phyloP scores from a whole-genome alignment of 2,113 vertebrate genomes.

The Cromileptes altivelis region DNA sequence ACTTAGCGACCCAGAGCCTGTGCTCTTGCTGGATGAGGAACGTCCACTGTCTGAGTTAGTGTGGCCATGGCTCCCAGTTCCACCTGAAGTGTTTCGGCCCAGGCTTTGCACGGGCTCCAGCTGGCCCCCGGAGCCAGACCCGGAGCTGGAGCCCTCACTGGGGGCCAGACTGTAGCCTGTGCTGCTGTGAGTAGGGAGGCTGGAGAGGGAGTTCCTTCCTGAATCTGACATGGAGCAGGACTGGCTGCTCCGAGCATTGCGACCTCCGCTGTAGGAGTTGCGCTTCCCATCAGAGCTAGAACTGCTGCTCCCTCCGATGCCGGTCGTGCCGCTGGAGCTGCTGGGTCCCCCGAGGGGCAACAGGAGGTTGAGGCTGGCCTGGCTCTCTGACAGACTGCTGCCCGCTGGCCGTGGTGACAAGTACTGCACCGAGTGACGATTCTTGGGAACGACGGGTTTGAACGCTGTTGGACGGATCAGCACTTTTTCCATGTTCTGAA shows the following conservation, averaged over 20 bases:
- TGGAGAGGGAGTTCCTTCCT: conserved; percentile 97
- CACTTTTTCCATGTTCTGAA: conserved; percentile 97
- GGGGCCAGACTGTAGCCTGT: conserved; percentile 90
- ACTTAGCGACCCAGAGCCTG: conserved; percentile 92
- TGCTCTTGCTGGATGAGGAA: conserved; percentile 98
- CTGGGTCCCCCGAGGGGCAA: conserved; percentile 82
- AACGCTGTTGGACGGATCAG: conserved; percentile 98
- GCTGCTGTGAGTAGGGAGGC: conserved; percentile 96
- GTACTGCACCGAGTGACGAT: conserved; percentile 90
- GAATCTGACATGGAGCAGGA: conserved; percentile 96
- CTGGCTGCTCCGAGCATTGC: conserved; percentile 85
- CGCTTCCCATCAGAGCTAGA: conserved; percentile 86
- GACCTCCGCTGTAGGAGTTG: conserved; percentile 87
- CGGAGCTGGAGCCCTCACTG: conserved; percentile 84
- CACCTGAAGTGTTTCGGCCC: conserved; percentile 65
- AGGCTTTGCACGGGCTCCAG: conserved; percentile 72
- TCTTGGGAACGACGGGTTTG: conserved; percentile 96
- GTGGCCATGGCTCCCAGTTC: conserved; percentile 83
- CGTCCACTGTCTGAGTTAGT: conserved; percentile 97
- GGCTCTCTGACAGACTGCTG: conserved; percentile 91
- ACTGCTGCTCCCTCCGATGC: conserved; percentile 44
- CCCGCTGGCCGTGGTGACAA: conserved; percentile 86
- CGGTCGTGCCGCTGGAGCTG: conserved; percentile 47
- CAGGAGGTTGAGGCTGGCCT: conserved; percentile 94
- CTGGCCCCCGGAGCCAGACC: conserved; percentile 71